Conservation (phyloP, 2,888 invertebrate genomes). For the Parascotia fuliginaria region DNA sequence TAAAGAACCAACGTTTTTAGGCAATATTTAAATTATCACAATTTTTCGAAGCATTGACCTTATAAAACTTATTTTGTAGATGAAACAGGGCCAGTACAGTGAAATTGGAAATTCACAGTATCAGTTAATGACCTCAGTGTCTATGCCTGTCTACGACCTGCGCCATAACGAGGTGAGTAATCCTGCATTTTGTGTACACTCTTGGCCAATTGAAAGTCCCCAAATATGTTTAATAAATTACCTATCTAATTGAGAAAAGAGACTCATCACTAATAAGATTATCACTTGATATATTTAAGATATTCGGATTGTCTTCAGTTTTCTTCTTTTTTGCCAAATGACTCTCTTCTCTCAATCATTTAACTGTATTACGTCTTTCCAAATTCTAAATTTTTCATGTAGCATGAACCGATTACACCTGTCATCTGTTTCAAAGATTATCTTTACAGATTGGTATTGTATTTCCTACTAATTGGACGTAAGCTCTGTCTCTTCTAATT, state of each 20-base stretch:
- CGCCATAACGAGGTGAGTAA: slow-evolving; percentile 92
- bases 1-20: too few species aligned
- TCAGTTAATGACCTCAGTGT: slow-evolving; percentile 96
- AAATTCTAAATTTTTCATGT: slow-evolving; percentile 63
- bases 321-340: slow-evolving; percentile 39
- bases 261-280: slow-evolving; percentile 22
- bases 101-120: slow-evolving; percentile 88
- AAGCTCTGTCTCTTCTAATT: slow-evolving; percentile 68
- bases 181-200: slow-evolving; percentile 22
- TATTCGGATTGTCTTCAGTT: background rate
- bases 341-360: slow-evolving; percentile 47
- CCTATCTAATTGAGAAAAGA: slow-evolving; percentile 31
- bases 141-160: slow-evolving; percentile 96
- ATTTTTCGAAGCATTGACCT: too few species aligned
- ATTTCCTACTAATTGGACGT: slow-evolving; percentile 76
- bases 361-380: slow-evolving; percentile 52
- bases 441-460: slow-evolving; percentile 78
- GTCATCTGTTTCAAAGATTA: slow-evolving; percentile 61
- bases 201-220: slow-evolving; percentile 37
- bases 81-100: slow-evolving; percentile 87
- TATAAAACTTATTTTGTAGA: slow-evolving; percentile 64
- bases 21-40: background rate
- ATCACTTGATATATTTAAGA: too few species aligned
- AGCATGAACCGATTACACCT: slow-evolving; percentile 66
- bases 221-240: slow-evolving; percentile 31